phyloP scores from a whole-genome alignment of 1,140 invertebrate genomes.

The Drosophila chauvacae region DNA sequence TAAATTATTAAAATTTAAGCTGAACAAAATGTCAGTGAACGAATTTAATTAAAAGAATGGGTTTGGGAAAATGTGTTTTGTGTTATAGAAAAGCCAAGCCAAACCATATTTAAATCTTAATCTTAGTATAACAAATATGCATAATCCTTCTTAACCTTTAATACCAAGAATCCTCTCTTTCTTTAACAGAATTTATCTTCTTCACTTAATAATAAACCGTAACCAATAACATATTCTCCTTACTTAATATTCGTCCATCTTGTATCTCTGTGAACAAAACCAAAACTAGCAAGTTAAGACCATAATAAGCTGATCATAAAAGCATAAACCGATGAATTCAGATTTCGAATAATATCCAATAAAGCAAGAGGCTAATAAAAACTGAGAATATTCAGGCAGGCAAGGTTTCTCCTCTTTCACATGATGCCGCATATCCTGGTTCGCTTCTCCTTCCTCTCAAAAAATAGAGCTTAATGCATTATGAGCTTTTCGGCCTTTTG shows the following conservation, averaged over 20 bases:
- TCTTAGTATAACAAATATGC: too few relatives aligned
- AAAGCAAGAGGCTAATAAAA: conserved; percentile 43
- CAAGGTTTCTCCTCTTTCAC: not conserved
- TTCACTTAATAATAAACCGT: not conserved
- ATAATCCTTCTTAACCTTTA: not conserved
- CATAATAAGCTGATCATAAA: conserved; percentile 39
- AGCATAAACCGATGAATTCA: conserved; percentile 15
- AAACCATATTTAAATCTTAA: not conserved
- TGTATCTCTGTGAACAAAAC: not conserved
- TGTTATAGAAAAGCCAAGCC: not conserved
- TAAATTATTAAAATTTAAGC: conserved; percentile 21
- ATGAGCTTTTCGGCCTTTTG: conserved; percentile 57
- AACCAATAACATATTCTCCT: not conserved
- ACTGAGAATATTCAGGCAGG: conserved; percentile 29
- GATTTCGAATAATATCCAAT: conserved; percentile 20
- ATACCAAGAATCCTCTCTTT: not conserved
- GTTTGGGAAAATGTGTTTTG: not conserved
- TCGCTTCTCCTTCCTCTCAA: not conserved
- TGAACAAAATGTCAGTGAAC: not conserved
- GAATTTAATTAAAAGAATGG: not conserved
- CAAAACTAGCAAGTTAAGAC: conserved; percentile 14
- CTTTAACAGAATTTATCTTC: accelerated
- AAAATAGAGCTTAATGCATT: conserved; percentile 44
- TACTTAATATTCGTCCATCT: not conserved
- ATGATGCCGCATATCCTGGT: conserved; percentile 5